Conservation (phyloP, 2,888 invertebrate genomes). For the Rhopalosiphum nymphaeae region DNA sequence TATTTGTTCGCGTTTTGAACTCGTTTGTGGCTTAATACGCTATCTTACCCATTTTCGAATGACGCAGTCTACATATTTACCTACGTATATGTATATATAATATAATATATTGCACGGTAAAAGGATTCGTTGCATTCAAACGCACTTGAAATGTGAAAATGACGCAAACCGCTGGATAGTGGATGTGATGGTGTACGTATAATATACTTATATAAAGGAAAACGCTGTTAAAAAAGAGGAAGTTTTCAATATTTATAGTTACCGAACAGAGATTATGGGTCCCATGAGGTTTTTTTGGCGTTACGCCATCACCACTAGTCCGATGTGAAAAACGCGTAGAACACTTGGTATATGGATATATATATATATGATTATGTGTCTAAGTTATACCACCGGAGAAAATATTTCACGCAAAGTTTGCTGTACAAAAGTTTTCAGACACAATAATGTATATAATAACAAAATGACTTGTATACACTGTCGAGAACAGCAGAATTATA, state of each 20-base stretch:
- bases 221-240: background rate
- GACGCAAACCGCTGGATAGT: background rate
- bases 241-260: background rate
- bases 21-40: background rate
- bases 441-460: background rate
- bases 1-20: conserved; percentile 9
- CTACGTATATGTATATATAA: background rate
- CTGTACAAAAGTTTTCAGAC: conserved; percentile 7
- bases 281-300: background rate
- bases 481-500: conserved; percentile 12
- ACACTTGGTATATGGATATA: background rate
- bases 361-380: background rate
- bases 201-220: background rate
- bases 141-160: background rate
- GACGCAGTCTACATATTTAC: background rate
- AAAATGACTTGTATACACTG: conserved; percentile 5
- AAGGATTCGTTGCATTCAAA: background rate
- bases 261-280: background rate
- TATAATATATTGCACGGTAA: background rate
- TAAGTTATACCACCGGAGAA: background rate
- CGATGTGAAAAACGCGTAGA: conserved; percentile 14
- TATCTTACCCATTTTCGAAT: background rate
- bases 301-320: background rate
- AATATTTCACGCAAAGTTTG: conserved; percentile 5
- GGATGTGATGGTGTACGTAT: background rate